phyloP scores from a whole-genome alignment of 2,888 invertebrate species.

The Pachymerium ferrugineum region DNA sequence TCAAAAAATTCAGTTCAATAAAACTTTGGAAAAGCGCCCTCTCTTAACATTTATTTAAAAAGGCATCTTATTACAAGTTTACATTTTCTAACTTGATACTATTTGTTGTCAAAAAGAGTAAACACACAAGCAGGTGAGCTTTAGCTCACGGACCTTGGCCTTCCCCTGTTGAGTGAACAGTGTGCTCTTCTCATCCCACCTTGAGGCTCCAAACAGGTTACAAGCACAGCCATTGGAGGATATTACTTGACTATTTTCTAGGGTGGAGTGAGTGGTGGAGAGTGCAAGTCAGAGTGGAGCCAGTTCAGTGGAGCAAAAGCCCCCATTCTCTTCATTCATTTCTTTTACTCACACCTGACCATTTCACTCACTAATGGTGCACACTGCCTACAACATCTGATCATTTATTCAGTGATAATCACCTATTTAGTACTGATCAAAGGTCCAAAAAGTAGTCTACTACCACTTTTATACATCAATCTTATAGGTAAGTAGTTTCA shows the following conservation, averaged over 20 bases:
- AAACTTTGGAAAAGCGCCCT: background rate
- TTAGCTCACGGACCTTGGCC: slow-evolving; percentile 6
- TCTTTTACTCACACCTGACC: slow-evolving; percentile 3
- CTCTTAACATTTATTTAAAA: background rate
- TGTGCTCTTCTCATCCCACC: slow-evolving; percentile 21
- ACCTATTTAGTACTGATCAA: no score
- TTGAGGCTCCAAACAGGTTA: slow-evolving; percentile 21
- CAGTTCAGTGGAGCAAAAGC: slow-evolving; percentile 21
- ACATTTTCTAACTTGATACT: background rate
- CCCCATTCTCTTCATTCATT: slow-evolving; percentile 1
- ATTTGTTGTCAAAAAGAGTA: background rate
- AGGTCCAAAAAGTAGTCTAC: no score
- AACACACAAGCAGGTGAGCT: background rate
- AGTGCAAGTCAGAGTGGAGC: slow-evolving; percentile 10
- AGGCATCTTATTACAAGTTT: background rate
- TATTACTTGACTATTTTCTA: background rate
- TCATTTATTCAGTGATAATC: no score
- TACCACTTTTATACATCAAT: no score
- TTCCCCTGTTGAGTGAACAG: slow-evolving; percentile 14
- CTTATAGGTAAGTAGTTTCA: no score
- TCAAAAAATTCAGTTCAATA: no score
- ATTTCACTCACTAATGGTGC: no score
- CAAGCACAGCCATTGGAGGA: slow-evolving; percentile 6
- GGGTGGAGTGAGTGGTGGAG: slow-evolving; percentile 1
- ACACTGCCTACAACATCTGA: no score